Evolutionary conservation across 92 coral and sea anemone genomes (phyloP), one percentile per base, ranked within the genome.

Genomic region (Porites rus): DNA sequence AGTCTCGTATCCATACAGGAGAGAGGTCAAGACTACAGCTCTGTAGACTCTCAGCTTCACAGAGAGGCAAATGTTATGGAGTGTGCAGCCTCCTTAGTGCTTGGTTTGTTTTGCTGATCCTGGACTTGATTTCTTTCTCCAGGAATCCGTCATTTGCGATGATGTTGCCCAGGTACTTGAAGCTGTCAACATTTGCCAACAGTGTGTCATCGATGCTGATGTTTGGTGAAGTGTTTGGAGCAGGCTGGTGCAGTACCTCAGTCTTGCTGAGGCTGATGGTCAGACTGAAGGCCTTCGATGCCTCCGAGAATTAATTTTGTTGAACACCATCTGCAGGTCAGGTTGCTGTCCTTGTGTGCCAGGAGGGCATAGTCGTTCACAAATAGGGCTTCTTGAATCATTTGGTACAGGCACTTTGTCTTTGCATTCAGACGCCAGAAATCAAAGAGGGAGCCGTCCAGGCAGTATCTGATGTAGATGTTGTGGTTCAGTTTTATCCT

Each of bases 111-210:
- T 28, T 28, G 38, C 38, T 28, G 38, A 28, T 28, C 38, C 38
- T 28, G 38, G 38, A 28, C 38, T 28, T 28, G 38, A 28, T 28
- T 28, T 28, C 38, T 28, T 28, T 28, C 38, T 28, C 38, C 38
- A 28, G 38, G 38, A 28, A 28, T 28, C 76, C 72, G 25, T 72
- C 77, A 21, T 52, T 22, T 13, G 91, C 69, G 72, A 87, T 62
- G 31, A 83, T 81, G 69, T 86, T 87, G n/a, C 91, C 91, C 31
- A 63, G 91, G 81, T 87, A 81, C 50, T 38, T 87, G 85, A 87
- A 87, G 38, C 38, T 28, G 38, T 28, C 38, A 28, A 28, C 38
- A 28, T 28, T 28, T 28, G 38, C 1, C 38, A 28, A 2, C 38
- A 2, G 38, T 28, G 38, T 28, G 38, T 28, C 38, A 28, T 28